Base-by-base conservation (phyloP, 2,888 invertebrate species). In the Poecilobothrus nobilitatus region DNA sequence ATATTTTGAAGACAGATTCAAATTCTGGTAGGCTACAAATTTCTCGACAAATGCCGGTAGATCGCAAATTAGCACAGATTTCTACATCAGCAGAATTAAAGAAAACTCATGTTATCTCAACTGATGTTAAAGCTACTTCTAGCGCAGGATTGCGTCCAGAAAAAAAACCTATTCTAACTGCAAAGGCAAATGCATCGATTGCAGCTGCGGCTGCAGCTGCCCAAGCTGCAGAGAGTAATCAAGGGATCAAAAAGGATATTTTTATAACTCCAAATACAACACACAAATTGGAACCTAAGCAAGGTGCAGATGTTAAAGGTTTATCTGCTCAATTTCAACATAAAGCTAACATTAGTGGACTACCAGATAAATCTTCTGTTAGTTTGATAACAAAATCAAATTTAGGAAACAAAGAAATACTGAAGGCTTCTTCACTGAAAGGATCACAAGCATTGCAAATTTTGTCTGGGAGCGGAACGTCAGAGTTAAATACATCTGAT, bases 401-500 rank as follows among this genome's bases (percentile, higher is more conserved):
- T 53, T 53, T n/a, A 18, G 18, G 5, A 9, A 53, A 53, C 15
- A 53, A 53, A 53, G 53, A 53, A 18, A 53, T 53, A 18, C 18
- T 53, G 15, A 53, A 53, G 15, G 6, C 15, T 6, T 18, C 53
- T 18, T 18, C 3, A 9, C 6, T 10, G 1, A 53, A 53, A 53
- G n/a, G 53, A 12, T 53, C 15, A 18, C 53, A 53, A 53, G n/a
- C 18, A 6, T 18, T 53, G 18, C 53, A 53, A 53, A n/a, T 3
- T 18, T 3, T 44, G 12, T 53, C 53, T 53, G 37, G 37, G 12
- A 53, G 15, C 6, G 5, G 18, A 9, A 18, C 4, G 2, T n/a
- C 15, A 53, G 53, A 53, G 18, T 6, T 18, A 18, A 53, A 15
- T 18, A 53, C 53, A 12, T 53, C 53, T 68, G 93, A 94, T 77